Evolutionary conservation across 2,113 vertebrate species (phyloP), one percentile per base, ranked within the genome.

Genomic region (Leptosomus discolor): DNA sequence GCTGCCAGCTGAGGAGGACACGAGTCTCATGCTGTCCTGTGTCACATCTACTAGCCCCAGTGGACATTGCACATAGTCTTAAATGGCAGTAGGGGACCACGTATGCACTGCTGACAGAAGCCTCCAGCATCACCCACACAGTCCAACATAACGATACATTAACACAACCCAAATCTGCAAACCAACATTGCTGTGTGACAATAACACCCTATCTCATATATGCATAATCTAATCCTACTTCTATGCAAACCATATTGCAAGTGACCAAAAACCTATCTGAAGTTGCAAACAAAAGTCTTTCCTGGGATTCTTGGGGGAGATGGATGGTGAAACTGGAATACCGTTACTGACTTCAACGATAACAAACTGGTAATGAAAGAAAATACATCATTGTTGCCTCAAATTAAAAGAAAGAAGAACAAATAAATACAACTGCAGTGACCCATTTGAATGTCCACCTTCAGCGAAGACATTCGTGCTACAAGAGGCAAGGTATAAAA

Each of bases 71-170:
- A 68, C 18, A 21, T 24, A 27, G 13, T 11, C 84, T 83, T 43
- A 68, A 82, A 34, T 8, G 13, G 64, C 58, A 57, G n/a, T 0
- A 50, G 13, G 14, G 50, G 32, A 70, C 19, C 34, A 77, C 3
- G 0, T 9, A 34, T 20, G n/a, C 2, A 1, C 63, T 1, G 3
- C 36, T 51, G 30, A 76, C 24, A 23, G 14, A 67, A 68, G 46
- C 19, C 57, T 63, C 30, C 65, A 26, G 29, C 2, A 0, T 73
- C 64, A 65, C 34, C 56, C 45, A 22, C 51, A 26, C 41, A 64
- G 36, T 37, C 37, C 64, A 48, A 34, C 7, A 22, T 15, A 43
- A 32, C 7, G 7, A 39, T 15, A 4, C 4, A 84, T 18, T 11
- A 80, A 70, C 22, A 70, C 19, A 39, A 6, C 21, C 43, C 34